Evolutionary conservation across 2,888 invertebrate species (phyloP).

Genomic region (Creontiades dilutus): DNA sequence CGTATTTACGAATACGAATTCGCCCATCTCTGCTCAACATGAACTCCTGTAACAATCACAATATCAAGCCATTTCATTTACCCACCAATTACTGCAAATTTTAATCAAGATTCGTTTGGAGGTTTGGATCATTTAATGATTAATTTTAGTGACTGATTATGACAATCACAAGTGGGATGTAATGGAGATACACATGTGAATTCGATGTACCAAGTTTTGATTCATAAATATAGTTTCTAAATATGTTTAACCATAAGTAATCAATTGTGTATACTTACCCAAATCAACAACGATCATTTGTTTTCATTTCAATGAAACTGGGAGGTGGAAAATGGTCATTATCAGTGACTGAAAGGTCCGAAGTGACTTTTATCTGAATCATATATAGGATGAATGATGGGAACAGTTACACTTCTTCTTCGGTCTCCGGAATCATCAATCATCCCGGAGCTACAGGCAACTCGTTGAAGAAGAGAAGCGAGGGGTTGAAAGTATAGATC

Average conservation of each 20-base stretch:
- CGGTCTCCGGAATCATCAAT: slow-evolving; percentile 55
- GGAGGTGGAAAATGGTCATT: slow-evolving; percentile 55
- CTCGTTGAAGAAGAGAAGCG: neutral
- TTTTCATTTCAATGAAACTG: neutral
- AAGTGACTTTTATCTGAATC: slow-evolving; percentile 67
- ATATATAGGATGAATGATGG: slow-evolving; percentile 66
- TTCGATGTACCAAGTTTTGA: neutral
- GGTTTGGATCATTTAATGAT: too few species aligned
- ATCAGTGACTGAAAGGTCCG: slow-evolving; percentile 13
- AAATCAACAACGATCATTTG: too few species aligned
- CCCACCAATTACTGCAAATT: too few species aligned
- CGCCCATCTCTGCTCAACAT: too few species aligned
- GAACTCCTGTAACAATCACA: too few species aligned
- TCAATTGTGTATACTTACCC: neutral
- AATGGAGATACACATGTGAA: too few species aligned
- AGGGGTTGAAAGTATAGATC: slow-evolving; percentile 25
- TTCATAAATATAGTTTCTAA: neutral
- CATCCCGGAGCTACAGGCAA: slow-evolving; percentile 7
- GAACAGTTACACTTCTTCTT: slow-evolving; percentile 42
- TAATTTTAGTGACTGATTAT: too few species aligned
- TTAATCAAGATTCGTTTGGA: too few species aligned
- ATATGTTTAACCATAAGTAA: neutral
- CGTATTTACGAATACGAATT: too few species aligned
- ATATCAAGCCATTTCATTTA: too few species aligned
- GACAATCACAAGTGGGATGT: too few species aligned